Evolutionary conservation across 2,113 vertebrate species (phyloP).

Genomic region (Psilopsiagon aymara): DNA sequence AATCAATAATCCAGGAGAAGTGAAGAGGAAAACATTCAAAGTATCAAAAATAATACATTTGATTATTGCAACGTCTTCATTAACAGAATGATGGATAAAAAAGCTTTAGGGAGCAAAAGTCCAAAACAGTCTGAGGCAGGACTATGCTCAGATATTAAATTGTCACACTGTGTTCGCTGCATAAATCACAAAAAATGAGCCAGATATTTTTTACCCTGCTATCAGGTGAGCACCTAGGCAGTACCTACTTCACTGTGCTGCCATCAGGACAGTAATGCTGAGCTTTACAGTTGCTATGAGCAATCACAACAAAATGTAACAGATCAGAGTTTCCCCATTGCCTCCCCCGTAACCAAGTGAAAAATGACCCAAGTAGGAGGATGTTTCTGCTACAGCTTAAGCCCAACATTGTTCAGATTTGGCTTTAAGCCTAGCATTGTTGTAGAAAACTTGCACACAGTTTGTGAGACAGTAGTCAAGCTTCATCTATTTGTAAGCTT

Average conservation of each 20-base stretch:
- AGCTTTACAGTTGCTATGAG: not conserved
- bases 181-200: not conserved
- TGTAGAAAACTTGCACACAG: not conserved
- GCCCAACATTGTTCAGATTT: conserved; percentile 16
- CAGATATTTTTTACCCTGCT: not conserved
- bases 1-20: not conserved
- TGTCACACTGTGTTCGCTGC: not conserved
- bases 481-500: not conserved
- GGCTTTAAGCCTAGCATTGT: conserved; percentile 33
- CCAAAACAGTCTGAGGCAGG: not conserved
- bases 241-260: not conserved
- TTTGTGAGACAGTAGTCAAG: not conserved
- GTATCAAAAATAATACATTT: not conserved
- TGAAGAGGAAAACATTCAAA: not conserved
- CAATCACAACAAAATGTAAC: not conserved
- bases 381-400: conserved; percentile 4
- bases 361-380: not conserved
- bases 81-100: not conserved
- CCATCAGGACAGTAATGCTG: not conserved
- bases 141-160: not conserved
- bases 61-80: not conserved
- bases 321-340: not conserved
- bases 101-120: not conserved
- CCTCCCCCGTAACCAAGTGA: not conserved
- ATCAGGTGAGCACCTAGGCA: rapidly evolving